Conservation (phyloP, 92 coral and sea anemone species). For the Hydrozoanthus gracilis region DNA sequence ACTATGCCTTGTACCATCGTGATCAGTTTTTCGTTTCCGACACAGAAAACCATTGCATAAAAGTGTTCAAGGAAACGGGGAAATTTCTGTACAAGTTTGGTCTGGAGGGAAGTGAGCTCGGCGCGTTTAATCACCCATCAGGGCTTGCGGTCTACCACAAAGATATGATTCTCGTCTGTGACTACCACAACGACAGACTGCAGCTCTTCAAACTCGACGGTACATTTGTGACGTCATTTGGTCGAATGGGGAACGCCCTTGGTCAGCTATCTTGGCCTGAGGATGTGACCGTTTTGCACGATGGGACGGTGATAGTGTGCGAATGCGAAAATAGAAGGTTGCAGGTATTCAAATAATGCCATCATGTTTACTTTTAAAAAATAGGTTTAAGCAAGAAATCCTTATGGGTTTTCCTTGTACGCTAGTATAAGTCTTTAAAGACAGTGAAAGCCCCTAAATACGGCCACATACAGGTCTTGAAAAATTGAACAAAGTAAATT, state of each 20-base stretch:
- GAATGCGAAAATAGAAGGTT: slow-evolving; percentile 44
- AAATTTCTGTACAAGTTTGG: slow-evolving; percentile 43
- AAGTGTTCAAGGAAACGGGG: slow-evolving; percentile 28
- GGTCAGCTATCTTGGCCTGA: slow-evolving; percentile 55
- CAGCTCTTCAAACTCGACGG: slow-evolving; percentile 50
- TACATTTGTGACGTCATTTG: slow-evolving; percentile 43
- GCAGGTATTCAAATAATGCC: slow-evolving; percentile 31
- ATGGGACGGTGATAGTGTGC: slow-evolving; percentile 40
- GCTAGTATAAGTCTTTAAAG: too few species aligned
- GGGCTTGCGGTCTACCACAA: slow-evolving; percentile 42
- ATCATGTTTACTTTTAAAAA: too few species aligned
- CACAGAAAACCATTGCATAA: slow-evolving; percentile 45
- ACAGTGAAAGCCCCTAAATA: too few species aligned
- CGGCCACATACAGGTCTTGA: too few species aligned
- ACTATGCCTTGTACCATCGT: slow-evolving; percentile 23
- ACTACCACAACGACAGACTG: slow-evolving; percentile 44
- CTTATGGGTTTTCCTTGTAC: too few species aligned
- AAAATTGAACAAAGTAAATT: too few species aligned
- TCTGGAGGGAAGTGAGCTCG: slow-evolving; percentile 33
- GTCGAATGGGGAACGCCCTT: slow-evolving; percentile 36
- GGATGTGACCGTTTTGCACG: slow-evolving; percentile 35
- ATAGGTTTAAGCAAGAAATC: too few species aligned
- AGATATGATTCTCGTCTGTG: slow-evolving; percentile 43
- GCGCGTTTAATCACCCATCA: slow-evolving; percentile 40
- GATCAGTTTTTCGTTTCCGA: slow-evolving; percentile 48